These are phyloP conservation scores for Oryzias sinensis DNA, from an alignment of 2,797 vertebrate species.

Conservation along the genomic window DNA sequence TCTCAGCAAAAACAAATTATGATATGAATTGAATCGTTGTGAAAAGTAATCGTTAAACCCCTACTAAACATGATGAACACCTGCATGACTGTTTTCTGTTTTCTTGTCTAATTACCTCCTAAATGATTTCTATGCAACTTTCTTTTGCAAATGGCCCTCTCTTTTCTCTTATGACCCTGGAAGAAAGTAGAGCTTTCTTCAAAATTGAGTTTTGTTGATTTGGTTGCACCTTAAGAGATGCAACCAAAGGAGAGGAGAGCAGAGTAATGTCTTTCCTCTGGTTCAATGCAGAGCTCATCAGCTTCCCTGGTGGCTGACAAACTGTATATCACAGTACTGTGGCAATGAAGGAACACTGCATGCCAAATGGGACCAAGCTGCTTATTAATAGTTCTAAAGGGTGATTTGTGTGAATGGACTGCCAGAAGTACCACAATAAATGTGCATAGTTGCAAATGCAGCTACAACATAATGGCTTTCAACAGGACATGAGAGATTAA, in stretches of 20 bases:
- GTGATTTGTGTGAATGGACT: slow-evolving; percentile 59
- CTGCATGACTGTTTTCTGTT: slow-evolving; percentile 57
- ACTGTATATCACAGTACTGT: slow-evolving; percentile 54
- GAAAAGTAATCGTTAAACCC: no score
- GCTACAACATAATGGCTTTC: slow-evolving; percentile 43
- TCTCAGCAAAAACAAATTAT: no score
- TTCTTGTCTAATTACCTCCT: slow-evolving; percentile 59
- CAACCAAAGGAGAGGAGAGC: slow-evolving; percentile 43
- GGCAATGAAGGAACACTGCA: slow-evolving; percentile 49
- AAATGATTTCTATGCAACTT: slow-evolving; percentile 67
- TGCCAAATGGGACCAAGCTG: slow-evolving; percentile 51
- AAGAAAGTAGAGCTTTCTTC: slow-evolving; percentile 27
- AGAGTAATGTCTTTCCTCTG: slow-evolving; percentile 59
- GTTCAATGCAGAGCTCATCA: slow-evolving; percentile 66
- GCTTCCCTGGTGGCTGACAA: slow-evolving; percentile 51
- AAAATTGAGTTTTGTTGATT: slow-evolving; percentile 62
- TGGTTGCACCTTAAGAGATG: slow-evolving; percentile 47
- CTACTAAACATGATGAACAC: slow-evolving; percentile 58
- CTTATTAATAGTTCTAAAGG: slow-evolving; percentile 65
- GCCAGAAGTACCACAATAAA: slow-evolving; percentile 63
- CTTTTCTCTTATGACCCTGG: slow-evolving; percentile 44
- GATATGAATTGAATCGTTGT: no score
- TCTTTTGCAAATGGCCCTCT: slow-evolving; percentile 58
- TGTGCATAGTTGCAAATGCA: slow-evolving; percentile 53
- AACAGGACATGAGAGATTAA: slow-evolving; percentile 60